Base-by-base conservation (phyloP, 2,797 vertebrate genomes). In the Darevskia nairensis region DNA sequence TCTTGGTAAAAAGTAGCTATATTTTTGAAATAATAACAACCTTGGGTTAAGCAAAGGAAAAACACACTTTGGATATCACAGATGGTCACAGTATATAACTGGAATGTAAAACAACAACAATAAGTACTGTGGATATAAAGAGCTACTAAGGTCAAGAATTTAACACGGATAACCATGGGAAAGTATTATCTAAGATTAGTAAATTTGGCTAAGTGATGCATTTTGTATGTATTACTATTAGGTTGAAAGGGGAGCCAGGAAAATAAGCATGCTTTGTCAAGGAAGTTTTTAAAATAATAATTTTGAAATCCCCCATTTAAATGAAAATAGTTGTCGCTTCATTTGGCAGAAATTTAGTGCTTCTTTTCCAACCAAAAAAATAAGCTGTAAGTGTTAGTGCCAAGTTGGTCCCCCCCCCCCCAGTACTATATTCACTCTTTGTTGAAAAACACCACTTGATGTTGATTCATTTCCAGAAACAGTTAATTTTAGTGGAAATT, bases 131-230 rank as follows among this genome's bases (percentile, higher is more conserved):
- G 79, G 59, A 69, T 77, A 85, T 76, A 50, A 29, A 81, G 19
- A 82, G 27, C 4, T 55, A 25, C 61, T 21, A 77, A 86, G 71
- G 44, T 81, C 71, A 89, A 89, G 32, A 72, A 69, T 82, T 82
- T 86, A 82, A 82, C 6, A 86, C 27, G 69, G 79, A 61, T 68
- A 86, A 69, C 69, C 61, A 82, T 71, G 71, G 29, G 78, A 82
- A 82, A 82, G 88, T 86, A 89, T 82, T 86, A 86, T 89, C 72
- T 82, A 78, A 79, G 71, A 81, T 81, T 85, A 75, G 39, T 68
- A 55, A 83, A 82, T 89, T 82, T 86, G 72, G 35, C 44, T 66
- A 82, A 86, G 44, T 61, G 32, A 78, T 39, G 61, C 75, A 61
- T 76, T 82, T 64, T 77, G 23, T 44, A 81, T 77, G 71, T 8